These are phyloP conservation scores for Odontesthes bonariensis DNA, from an alignment of 2,113 vertebrate genomes.

Conservation along the genomic window DNA sequence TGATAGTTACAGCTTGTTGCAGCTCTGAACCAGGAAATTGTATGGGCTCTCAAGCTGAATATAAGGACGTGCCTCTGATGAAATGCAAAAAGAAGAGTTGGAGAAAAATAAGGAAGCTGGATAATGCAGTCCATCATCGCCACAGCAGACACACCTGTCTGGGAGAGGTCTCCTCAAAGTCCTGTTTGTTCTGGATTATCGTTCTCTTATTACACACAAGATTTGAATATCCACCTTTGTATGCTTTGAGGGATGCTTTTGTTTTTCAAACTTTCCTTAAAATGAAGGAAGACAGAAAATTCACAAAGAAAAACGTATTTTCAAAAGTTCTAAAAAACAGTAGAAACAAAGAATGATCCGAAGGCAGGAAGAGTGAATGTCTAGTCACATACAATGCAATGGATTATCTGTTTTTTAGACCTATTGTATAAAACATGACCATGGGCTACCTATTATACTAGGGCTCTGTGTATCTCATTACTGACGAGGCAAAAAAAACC, in stretches of 20 bases:
- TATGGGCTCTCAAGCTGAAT: slow-evolving; percentile 28
- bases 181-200: slow-evolving; percentile 57
- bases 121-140: slow-evolving; percentile 46
- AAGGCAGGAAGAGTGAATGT: slow-evolving; percentile 8
- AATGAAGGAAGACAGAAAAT: slow-evolving; percentile 2
- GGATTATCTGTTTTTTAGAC: slow-evolving; percentile 33
- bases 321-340: neutral
- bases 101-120: slow-evolving; percentile 13
- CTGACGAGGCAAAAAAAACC: slow-evolving; percentile 20
- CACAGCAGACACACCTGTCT: slow-evolving; percentile 57
- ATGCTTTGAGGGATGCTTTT: slow-evolving; percentile 40
- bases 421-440: slow-evolving; percentile 23
- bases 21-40: slow-evolving; percentile 44
- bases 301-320: slow-evolving; percentile 14
- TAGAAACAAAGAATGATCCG: neutral
- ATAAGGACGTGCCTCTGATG: slow-evolving; percentile 62
- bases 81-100: slow-evolving; percentile 37
- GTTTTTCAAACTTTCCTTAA: slow-evolving; percentile 40
- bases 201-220: slow-evolving; percentile 50
- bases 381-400: slow-evolving; percentile 2
- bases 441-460: slow-evolving; percentile 17
- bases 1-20: slow-evolving; percentile 58
- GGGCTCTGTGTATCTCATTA: slow-evolving; percentile 43
- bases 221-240: slow-evolving; percentile 42
- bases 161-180: slow-evolving; percentile 35